Base-by-base conservation (phyloP, 2,797 vertebrate genomes). In the Pipistrellus kuhlii region DNA sequence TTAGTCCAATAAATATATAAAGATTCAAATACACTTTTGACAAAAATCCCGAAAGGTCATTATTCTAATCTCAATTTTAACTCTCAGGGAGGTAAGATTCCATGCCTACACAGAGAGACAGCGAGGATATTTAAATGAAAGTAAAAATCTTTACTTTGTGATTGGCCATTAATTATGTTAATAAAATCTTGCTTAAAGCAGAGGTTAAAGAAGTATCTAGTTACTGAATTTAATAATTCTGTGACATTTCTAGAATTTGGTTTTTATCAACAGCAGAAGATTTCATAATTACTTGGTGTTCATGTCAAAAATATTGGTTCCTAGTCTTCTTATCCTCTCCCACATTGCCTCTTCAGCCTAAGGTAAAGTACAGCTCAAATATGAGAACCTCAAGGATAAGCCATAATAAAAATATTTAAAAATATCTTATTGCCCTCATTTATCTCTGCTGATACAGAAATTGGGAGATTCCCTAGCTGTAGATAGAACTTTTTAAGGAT, bases 141-240 rank as follows among this genome's bases (percentile, higher is more conserved):
- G 66, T 89, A 32, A 57, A 88, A 83, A 32, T 80, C 10, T 80
- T 84, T 90, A 80, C 35, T 51, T 75, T 73, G 77, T 80, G 66
- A 38, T 55, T 86, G 20, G 12, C 41, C 53, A 62, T 6, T 87
- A 57, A 53, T 90, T 82, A 69, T 25, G 62, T 55, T 92, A 68
- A 87, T 35, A 81, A 94, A 85, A 69, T 55, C 27, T 82, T 92
- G 23, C 38, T 91, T 69, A 83, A 94, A 59, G 17, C 23, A 85
- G 7, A 41, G 8, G 21, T 51, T 95, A 78, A 83, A 69, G 55
- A 90, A 59, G 8, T 44, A 81, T 44, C 41, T 44, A 78, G 3
- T 12, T 86, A n/a, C 14, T 4, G 15, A 93, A 41, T 53, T 75
- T 30, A 78, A 32, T 80, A 38, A 53, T 64, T 78, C 59, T 75